These are phyloP conservation scores for Eubasilissa regina DNA, from an alignment of 1,140 invertebrate genomes.

Conservation along the genomic window DNA sequence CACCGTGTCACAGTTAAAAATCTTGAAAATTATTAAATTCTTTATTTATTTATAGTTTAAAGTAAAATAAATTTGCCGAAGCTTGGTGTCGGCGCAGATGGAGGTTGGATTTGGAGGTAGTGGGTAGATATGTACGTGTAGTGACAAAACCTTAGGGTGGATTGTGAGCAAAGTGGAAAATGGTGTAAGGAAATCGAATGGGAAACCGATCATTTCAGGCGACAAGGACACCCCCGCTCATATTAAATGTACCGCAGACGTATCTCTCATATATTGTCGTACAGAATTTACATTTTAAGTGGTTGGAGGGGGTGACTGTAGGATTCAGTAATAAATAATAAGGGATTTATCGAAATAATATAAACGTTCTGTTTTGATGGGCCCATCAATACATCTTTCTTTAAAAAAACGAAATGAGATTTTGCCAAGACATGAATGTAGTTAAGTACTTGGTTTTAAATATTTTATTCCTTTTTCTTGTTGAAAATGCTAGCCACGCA, in stretches of 20 bases:
- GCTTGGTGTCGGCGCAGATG: neutral
- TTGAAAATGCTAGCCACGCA: too few species aligned
- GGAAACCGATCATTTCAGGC: constrained; percentile 48
- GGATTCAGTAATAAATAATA: constrained; percentile 28
- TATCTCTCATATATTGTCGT: constrained; percentile 39
- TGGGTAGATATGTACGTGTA: neutral
- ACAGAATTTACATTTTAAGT: constrained; percentile 43
- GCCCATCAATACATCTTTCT: neutral
- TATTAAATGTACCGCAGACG: constrained; percentile 39
- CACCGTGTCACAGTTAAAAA: too few species aligned
- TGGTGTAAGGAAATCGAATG: constrained; percentile 53
- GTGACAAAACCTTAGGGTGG: constrained; percentile 4
- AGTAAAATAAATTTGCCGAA: too few species aligned
- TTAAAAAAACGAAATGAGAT: too few species aligned
- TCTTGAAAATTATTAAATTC: too few species aligned
- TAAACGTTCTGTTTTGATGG: constrained; percentile 16
- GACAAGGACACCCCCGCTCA: constrained; percentile 25
- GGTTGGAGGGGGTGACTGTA: constrained; percentile 10
- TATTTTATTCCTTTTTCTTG: too few species aligned
- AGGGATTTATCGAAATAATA: constrained; percentile 29
- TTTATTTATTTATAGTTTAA: too few species aligned
- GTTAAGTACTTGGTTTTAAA: too few species aligned
- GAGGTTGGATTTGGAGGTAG: neutral
- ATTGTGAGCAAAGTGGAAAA: constrained; percentile 48
- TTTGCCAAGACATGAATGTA: too few species aligned